Conservation (phyloP, 2,888 invertebrate species). For the Cactoblastis cactorum region DNA sequence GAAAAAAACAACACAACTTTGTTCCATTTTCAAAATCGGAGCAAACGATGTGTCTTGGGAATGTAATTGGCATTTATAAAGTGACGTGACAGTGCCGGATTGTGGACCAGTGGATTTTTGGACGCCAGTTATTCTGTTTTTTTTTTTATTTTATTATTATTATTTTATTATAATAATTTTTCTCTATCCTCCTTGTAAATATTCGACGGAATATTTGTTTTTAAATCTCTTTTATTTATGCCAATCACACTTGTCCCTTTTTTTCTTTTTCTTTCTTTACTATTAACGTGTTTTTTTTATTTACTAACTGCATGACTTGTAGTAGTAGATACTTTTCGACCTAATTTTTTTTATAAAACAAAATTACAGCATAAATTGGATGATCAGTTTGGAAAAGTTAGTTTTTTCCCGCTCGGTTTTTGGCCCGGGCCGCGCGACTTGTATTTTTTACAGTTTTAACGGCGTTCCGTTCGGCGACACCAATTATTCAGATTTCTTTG, state of each 20-base stretch:
- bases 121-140: constrained; percentile 49
- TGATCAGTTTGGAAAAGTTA: constrained; percentile 41
- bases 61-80: constrained; percentile 77
- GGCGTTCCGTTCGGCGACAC: constrained; percentile 53
- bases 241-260: constrained; percentile 71
- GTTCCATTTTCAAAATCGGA: constrained; percentile 36
- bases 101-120: constrained; percentile 62
- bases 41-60: constrained; percentile 49
- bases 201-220: constrained; percentile 55
- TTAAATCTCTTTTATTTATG: constrained; percentile 57
- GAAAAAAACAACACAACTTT: constrained; percentile 35
- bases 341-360: constrained; percentile 2
- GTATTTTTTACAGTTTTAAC: constrained; percentile 76
- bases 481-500: constrained; percentile 44
- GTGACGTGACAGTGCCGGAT: constrained; percentile 69
- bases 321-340: constrained; percentile 17
- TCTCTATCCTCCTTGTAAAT: constrained; percentile 57
- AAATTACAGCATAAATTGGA: constrained; percentile 22
- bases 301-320: constrained; percentile 57
- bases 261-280: constrained; percentile 38
- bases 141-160: constrained; percentile 34
- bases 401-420: constrained; percentile 49
- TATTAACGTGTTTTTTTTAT: constrained; percentile 26
- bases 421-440: constrained; percentile 66
- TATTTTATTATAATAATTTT: constrained; percentile 29